Conservation (phyloP, 2,113 vertebrate genomes). For the Sus scrofa region T2T-Sscrofa CM000824.6:84928001-84928500, state of each 20-base stretch:
- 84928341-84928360: background rate
- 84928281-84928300: conserved; percentile 5
- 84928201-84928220: background rate
- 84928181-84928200: background rate
- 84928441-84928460: background rate
- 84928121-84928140: background rate
- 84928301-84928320: background rate
- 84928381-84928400: background rate
- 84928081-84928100: background rate
- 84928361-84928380: background rate
- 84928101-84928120: background rate
- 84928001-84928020: background rate
- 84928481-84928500: background rate
- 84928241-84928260: background rate
- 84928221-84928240: background rate
- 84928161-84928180: background rate
- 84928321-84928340: conserved; percentile 32
- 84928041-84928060: background rate
- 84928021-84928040: too few relatives aligned
- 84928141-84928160: background rate
- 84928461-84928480: conserved; percentile 42
- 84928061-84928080: background rate
- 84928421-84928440: conserved; percentile 48
- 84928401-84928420: background rate
- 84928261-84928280: background rate